Percentiles rank a stretch among this genome's conserved stretches.
phyloP scores from a whole-genome alignment of 2,797 vertebrate genomes.

The Spheniscus humboldti region DNA sequence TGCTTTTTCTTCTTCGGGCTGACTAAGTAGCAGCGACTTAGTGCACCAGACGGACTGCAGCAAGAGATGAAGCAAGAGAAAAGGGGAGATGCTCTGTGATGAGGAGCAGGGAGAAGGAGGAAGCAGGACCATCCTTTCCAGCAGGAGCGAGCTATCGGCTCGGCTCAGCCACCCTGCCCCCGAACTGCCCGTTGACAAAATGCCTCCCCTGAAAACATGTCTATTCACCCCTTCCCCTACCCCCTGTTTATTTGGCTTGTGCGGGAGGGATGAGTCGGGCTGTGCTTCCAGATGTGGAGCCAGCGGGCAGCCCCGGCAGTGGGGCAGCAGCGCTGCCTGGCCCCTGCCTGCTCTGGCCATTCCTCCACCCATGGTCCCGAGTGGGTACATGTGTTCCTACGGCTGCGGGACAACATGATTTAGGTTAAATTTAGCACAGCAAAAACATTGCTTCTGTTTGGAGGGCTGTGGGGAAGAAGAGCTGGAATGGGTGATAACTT shows the following conservation, averaged over 20 bases:
- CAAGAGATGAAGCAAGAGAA: not conserved
- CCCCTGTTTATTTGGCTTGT: not conserved
- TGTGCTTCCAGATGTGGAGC: not conserved
- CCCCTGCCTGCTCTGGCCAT: not conserved
- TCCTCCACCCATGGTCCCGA: accelerated
- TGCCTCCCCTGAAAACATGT: not conserved
- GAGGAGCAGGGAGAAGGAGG: not conserved
- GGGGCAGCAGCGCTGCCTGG: not conserved
- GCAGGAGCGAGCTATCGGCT: accelerated
- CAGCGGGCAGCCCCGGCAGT: not conserved
- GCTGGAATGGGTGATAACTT: not conserved
- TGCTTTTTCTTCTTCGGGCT: not conserved
- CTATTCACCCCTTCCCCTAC: not conserved
- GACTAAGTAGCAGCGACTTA: not conserved
- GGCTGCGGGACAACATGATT: not conserved
- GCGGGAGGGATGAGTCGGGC: accelerated
- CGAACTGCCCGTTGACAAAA: not conserved
- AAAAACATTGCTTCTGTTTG: not conserved
- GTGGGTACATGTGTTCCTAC: not conserved
- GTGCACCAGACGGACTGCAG: not conserved
- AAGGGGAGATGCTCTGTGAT: not conserved
- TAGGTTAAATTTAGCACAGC: not conserved
- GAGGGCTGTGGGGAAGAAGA: not conserved
- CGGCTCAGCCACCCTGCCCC: not conserved
- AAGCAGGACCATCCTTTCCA: not conserved